phyloP scores from a whole-genome alignment of 1,140 invertebrate species.

The Magallana gigas region DNA sequence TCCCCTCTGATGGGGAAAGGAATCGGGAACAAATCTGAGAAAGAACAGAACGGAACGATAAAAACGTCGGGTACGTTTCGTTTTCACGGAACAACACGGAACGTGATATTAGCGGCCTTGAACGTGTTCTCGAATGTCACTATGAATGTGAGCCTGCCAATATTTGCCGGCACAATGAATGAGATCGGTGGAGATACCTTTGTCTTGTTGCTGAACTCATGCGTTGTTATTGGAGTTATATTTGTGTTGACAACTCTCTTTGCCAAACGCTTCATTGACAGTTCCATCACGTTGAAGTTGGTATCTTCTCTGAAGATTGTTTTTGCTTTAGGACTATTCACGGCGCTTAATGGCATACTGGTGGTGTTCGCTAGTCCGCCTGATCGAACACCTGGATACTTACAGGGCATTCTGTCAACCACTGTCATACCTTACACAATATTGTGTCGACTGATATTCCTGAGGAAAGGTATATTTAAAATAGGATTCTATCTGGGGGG shows the following conservation, averaged over 20 bases:
- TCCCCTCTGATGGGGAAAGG: neutral
- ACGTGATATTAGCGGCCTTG: slow-evolving; percentile 52
- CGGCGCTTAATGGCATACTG: slow-evolving; percentile 62
- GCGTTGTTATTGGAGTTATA: slow-evolving; percentile 52
- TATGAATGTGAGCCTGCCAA: slow-evolving; percentile 61
- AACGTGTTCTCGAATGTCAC: slow-evolving; percentile 58
- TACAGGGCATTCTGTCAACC: slow-evolving; percentile 62
- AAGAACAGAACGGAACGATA: slow-evolving; percentile 19
- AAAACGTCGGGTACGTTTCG: neutral
- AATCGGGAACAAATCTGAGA: neutral
- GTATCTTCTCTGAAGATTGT: slow-evolving; percentile 54
- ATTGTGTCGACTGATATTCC: slow-evolving; percentile 57
- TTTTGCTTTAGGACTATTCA: slow-evolving; percentile 56
- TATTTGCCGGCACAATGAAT: slow-evolving; percentile 62
- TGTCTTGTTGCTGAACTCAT: slow-evolving; percentile 54
- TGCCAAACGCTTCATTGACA: slow-evolving; percentile 42
- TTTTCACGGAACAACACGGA: slow-evolving; percentile 38
- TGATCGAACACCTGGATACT: slow-evolving; percentile 60
- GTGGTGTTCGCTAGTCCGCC: slow-evolving; percentile 62
- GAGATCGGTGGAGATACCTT: slow-evolving; percentile 57
- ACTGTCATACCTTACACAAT: slow-evolving; percentile 64
- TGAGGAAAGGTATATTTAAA: slow-evolving; percentile 61
- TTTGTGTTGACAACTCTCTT: slow-evolving; percentile 55
- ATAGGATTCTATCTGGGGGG: too few relatives aligned
- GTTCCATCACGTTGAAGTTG: slow-evolving; percentile 45